phyloP scores from a whole-genome alignment of 2,113 vertebrate species.

The Harpagus bidentatus region DNA sequence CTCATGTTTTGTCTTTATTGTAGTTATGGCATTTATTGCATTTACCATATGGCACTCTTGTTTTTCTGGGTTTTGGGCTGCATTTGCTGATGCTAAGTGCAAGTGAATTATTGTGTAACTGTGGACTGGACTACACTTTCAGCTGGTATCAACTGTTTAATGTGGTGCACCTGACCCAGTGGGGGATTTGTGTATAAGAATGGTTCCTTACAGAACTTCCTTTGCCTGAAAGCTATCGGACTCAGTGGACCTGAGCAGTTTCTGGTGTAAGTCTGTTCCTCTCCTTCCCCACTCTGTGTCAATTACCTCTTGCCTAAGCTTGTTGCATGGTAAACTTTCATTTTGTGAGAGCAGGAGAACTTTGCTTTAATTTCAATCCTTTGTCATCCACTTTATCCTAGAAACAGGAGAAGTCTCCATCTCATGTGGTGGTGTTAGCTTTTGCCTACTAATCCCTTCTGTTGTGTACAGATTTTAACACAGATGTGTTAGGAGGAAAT shows the following conservation, averaged over 20 bases:
- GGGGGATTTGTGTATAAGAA: background rate
- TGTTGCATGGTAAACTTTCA: background rate
- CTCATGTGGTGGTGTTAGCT: background rate
- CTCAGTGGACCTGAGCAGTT: background rate
- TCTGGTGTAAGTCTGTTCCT: background rate
- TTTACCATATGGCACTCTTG: background rate
- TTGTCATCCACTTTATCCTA: background rate
- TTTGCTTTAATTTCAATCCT: background rate
- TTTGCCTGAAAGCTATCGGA: background rate
- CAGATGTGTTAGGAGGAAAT: background rate
- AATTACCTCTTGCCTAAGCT: background rate
- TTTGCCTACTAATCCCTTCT: background rate
- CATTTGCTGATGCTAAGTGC: slow-evolving; percentile 3
- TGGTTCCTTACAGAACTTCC: background rate
- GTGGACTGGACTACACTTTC: background rate
- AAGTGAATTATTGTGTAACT: background rate
- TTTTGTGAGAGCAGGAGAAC: background rate
- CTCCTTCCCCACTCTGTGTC: background rate
- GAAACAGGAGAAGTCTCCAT: background rate
- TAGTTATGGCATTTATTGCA: background rate
- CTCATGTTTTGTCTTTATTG: background rate
- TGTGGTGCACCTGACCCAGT: background rate
- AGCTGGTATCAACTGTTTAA: background rate
- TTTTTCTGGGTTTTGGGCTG: background rate
- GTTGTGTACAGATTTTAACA: background rate